Evolutionary conservation across 2,797 vertebrate species (phyloP).

Genomic region (Myiotriccus ornatus): DNA sequence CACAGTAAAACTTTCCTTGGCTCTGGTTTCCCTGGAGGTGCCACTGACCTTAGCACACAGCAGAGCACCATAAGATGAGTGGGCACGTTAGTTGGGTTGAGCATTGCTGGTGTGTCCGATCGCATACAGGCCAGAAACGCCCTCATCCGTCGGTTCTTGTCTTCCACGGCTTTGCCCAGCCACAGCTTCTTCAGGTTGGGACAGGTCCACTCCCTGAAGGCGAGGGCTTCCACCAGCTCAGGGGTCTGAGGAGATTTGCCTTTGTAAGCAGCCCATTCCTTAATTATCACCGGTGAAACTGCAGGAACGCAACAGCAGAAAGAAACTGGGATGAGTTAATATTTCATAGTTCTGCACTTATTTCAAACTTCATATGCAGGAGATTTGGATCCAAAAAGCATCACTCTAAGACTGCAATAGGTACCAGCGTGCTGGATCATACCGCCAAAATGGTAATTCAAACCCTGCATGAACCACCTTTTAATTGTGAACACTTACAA

Average conservation of each 20-base stretch:
- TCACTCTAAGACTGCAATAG: not conserved
- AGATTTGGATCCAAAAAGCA: not conserved
- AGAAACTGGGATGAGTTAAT: not conserved
- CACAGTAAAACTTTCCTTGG: fast-evolving
- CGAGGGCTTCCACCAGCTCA: conserved; percentile 92
- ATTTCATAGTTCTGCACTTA: not conserved
- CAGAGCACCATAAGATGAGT: conserved; percentile 94
- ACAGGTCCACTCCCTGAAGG: conserved; percentile 96
- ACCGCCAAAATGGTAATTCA: not conserved
- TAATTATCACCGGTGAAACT: conserved; percentile 91
- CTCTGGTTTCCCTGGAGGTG: not conserved
- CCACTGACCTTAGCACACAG: conserved; percentile 89
- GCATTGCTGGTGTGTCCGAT: conserved; percentile 94
- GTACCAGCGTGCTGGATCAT: not conserved
- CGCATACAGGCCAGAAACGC: conserved; percentile 96
- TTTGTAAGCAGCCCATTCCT: conserved; percentile 96
- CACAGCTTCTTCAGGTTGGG: conserved; percentile 94
- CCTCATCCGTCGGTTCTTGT: conserved; percentile 95
- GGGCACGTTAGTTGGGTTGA: conserved; percentile 90
- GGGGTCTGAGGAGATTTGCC: conserved; percentile 95
- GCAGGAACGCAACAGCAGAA: not conserved
- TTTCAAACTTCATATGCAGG: not conserved
- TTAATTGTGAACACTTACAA: not conserved
- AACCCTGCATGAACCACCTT: not conserved
- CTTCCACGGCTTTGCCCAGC: conserved; percentile 92